Conservation (phyloP, 2,113 vertebrate genomes). For the Mungos mungo region DNA sequence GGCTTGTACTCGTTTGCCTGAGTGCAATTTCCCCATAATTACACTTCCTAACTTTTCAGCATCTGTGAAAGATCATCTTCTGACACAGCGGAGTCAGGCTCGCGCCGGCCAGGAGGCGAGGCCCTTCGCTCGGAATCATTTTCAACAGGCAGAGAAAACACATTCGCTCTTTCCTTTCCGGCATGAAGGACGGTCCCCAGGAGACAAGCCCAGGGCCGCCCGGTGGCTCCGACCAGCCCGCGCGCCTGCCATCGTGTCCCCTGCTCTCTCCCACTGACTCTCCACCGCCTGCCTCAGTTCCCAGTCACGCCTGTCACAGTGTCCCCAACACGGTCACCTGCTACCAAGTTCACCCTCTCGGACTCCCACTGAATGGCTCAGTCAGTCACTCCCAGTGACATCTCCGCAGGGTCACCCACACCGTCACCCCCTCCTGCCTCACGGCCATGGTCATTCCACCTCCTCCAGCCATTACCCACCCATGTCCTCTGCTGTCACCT, state of each 20-base stretch:
- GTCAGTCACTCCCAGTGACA: background rate
- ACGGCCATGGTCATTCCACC: rapidly evolving
- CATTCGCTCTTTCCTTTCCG: background rate
- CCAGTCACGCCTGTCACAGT: rapidly evolving
- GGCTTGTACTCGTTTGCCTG: constrained; percentile 88
- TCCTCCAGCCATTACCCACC: rapidly evolving
- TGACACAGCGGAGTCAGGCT: constrained; percentile 85
- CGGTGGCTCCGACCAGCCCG: background rate
- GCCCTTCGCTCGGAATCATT: constrained; percentile 67
- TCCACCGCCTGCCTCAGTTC: rapidly evolving
- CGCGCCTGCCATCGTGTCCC: rapidly evolving
- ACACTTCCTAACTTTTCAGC: constrained; percentile 87
- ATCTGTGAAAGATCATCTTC: constrained; percentile 91
- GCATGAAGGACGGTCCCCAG: background rate
- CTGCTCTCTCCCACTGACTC: too few species aligned
- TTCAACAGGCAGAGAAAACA: constrained; percentile 52
- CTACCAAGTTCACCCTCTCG: too few species aligned
- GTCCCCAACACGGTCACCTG: rapidly evolving
- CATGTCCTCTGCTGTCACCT: rapidly evolving
- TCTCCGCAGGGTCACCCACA: rapidly evolving
- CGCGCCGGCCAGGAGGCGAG: constrained; percentile 52
- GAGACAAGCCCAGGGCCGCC: background rate
- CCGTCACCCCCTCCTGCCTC: too few species aligned
- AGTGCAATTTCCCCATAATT: constrained; percentile 90
- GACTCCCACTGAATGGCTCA: background rate